phyloP scores from a whole-genome alignment of 2,797 vertebrate species.

The Danio choprae region DNA sequence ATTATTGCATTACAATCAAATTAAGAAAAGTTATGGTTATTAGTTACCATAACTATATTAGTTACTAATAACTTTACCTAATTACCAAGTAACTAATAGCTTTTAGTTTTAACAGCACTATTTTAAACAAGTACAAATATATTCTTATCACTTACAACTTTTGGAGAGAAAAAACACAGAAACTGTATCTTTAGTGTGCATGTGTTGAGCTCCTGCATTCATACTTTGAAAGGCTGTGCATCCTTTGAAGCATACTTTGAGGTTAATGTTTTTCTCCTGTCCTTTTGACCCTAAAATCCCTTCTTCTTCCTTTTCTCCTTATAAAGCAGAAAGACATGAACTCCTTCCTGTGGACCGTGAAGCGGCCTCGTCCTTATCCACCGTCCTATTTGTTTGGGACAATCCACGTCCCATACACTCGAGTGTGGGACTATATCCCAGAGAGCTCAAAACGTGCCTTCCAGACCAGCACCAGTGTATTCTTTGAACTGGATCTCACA shows the following conservation, averaged over 20 bases:
- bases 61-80: too few relatives aligned
- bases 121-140: too few relatives aligned
- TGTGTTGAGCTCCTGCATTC: too few relatives aligned
- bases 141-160: too few relatives aligned
- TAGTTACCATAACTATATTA: too few relatives aligned
- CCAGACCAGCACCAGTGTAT: slow-evolving; percentile 82
- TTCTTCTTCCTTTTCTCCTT: neutral
- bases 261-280: neutral
- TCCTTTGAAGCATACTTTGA: neutral
- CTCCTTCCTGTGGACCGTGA: slow-evolving; percentile 88
- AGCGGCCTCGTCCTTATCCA: slow-evolving; percentile 81
- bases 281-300: neutral
- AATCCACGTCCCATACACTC: slow-evolving; percentile 88
- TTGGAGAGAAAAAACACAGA: too few relatives aligned
- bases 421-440: slow-evolving; percentile 88
- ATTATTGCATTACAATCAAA: too few relatives aligned
- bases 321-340: slow-evolving; percentile 85
- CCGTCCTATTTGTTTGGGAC: slow-evolving; percentile 89
- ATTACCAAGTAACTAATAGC: too few relatives aligned
- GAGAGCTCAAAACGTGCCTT: slow-evolving; percentile 87
- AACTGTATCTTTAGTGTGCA: too few relatives aligned
- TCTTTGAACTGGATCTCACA: slow-evolving; percentile 87
- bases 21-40: too few relatives aligned
- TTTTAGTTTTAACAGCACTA: too few relatives aligned
- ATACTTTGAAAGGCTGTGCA: too few relatives aligned